A percentile compares a stretch with the other conserved stretches of the same genome.
These are phyloP conservation scores for Lapara coniferarum DNA, from an alignment of 2,888 invertebrate genomes.

Conservation along the genomic window DNA sequence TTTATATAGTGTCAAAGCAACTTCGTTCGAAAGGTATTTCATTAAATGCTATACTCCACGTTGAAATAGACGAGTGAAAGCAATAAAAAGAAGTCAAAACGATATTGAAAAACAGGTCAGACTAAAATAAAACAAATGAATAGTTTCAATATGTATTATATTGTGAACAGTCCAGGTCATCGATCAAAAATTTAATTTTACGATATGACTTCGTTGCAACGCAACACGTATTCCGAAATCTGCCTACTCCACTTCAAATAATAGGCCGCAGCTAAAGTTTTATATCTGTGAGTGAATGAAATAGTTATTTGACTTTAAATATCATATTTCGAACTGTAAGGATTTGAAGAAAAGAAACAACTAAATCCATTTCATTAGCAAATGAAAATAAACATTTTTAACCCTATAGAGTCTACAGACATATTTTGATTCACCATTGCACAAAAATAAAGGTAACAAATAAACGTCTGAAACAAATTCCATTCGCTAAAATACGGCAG, in stretches of 20 bases:
- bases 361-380: too few species aligned
- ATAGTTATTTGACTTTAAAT: not conserved
- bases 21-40: not conserved
- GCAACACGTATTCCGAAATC: not conserved
- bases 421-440: too few species aligned
- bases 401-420: too few species aligned
- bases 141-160: conserved; percentile 37
- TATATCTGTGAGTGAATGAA: not conserved
- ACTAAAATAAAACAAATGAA: conserved; percentile 27
- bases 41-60: not conserved
- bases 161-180: conserved; percentile 41
- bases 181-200: conserved; percentile 46
- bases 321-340: too few species aligned
- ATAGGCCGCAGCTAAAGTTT: not conserved
- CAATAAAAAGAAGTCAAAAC: conserved; percentile 10
- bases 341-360: too few species aligned
- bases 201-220: conserved; percentile 6
- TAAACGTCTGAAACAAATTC: not conserved
- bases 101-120: conserved; percentile 17
- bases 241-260: conserved; percentile 8
- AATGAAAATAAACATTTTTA: too few species aligned
- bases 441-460: not conserved
- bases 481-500: not conserved
- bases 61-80: not conserved
- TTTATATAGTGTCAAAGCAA: not conserved